Evolutionary conservation across 1,140 invertebrate genomes (phyloP).

Genomic region (Procambarus virginalis): DNA sequence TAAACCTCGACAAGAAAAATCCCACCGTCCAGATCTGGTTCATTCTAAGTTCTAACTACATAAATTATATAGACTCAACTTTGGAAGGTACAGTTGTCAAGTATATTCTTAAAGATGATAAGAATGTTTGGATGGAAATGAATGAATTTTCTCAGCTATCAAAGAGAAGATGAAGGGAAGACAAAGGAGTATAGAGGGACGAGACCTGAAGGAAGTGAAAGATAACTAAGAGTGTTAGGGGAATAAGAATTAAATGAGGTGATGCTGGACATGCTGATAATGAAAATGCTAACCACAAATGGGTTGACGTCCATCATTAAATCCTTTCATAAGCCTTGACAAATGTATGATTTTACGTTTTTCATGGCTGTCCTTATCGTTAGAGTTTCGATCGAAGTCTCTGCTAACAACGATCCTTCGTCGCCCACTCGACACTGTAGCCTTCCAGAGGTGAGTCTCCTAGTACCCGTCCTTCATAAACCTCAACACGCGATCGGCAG

Average conservation of each 20-base stretch:
- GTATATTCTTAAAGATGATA: constrained; percentile 17
- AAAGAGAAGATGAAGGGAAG: not conserved
- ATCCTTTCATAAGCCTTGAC: constrained; percentile 4
- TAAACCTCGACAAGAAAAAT: constrained; percentile 41
- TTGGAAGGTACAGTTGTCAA: constrained; percentile 56
- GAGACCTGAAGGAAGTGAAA: too few species aligned
- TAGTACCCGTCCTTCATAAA: constrained; percentile 61
- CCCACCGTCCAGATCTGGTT: constrained; percentile 52
- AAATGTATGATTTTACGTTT: not conserved
- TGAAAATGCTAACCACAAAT: not conserved
- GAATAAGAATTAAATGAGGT: not conserved
- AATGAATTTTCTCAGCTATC: constrained; percentile 17
- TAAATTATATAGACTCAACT: constrained; percentile 66
- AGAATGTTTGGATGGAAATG: constrained; percentile 50
- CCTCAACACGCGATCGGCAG: constrained; percentile 62
- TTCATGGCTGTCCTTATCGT: not conserved
- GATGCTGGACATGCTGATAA: constrained; percentile 17
- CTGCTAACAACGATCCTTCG: not conserved
- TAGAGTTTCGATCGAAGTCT: too few species aligned
- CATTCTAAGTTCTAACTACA: constrained; percentile 61
- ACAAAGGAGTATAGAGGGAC: not conserved
- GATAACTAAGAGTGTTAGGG: not conserved
- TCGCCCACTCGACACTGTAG: not conserved
- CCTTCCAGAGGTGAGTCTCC: constrained; percentile 60
- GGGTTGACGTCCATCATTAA: constrained; percentile 3